Conservation (phyloP, 2,888 invertebrate species). For the Allacma fusca region DNA sequence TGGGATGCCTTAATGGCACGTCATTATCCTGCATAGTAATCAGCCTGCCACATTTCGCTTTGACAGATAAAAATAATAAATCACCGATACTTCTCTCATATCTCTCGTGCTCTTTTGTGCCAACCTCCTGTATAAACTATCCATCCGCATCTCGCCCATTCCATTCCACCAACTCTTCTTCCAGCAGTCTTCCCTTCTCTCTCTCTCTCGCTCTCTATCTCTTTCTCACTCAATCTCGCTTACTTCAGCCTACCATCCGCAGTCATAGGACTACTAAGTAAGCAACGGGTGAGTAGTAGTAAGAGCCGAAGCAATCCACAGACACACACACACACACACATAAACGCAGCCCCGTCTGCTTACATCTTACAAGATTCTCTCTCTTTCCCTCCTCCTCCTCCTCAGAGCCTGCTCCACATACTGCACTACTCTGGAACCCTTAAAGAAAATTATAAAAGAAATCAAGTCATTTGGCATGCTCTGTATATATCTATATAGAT, state of each 20-base stretch:
- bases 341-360: no score
- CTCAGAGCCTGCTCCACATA: no score
- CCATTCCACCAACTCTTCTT: conserved; percentile 50
- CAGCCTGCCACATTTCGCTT: conserved; percentile 61
- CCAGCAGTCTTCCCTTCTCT: conserved; percentile 41
- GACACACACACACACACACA: no score
- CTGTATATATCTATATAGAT: no score
- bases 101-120: conserved; percentile 55
- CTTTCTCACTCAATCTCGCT: conserved; percentile 37
- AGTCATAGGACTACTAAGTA: no score
- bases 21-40: conserved; percentile 62
- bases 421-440: no score
- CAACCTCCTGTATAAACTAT: conserved; percentile 54
- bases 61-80: conserved; percentile 62
- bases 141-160: conserved; percentile 51
- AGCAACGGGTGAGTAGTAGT: no score
- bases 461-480: no score
- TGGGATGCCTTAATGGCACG: conserved; percentile 61
- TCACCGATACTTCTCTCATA: conserved; percentile 60
- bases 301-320: no score
- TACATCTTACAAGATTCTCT: no score
- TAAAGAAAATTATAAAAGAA: no score
- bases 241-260: conserved; percentile 30
- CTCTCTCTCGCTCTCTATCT: conserved; percentile 40
- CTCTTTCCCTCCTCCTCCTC: no score